phyloP scores from a whole-genome alignment of 2,888 invertebrate genomes.

The Meliscaeva auricollis region DNA sequence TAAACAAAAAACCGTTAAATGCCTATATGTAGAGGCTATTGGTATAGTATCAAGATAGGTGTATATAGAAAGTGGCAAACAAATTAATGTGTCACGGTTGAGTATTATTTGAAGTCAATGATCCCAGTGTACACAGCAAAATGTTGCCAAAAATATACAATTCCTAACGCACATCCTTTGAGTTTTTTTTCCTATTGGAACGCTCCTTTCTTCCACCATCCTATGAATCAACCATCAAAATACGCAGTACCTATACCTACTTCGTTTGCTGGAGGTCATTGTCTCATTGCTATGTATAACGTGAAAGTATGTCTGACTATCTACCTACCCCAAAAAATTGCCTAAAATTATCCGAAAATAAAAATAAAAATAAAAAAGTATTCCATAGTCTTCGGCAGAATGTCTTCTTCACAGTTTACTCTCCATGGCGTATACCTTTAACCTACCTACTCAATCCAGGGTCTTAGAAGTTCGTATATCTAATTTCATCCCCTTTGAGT shows the following conservation, averaged over 20 bases:
- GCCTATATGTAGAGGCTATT: too few species aligned
- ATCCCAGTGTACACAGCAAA: slow-evolving; percentile 50
- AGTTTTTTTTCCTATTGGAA: slow-evolving; percentile 12
- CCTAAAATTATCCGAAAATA: slow-evolving; percentile 51
- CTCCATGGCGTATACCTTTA: too few species aligned
- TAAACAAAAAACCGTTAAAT: too few species aligned
- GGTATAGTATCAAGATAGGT: too few species aligned
- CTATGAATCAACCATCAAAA: slow-evolving; percentile 37
- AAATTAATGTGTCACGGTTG: slow-evolving; percentile 54
- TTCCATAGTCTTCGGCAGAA: slow-evolving; percentile 24
- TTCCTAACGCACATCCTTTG: slow-evolving; percentile 65
- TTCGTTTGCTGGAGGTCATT: slow-evolving; percentile 55
- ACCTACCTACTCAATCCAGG: slow-evolving; percentile 17
- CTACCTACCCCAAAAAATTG: slow-evolving; percentile 62
- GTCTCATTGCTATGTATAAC: slow-evolving; percentile 30
- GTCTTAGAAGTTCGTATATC: slow-evolving; percentile 47
- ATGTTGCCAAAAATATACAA: slow-evolving; percentile 63
- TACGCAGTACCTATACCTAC: background rate
- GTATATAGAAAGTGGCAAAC: too few species aligned
- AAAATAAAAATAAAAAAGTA: slow-evolving; percentile 11
- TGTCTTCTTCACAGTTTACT: slow-evolving; percentile 35
- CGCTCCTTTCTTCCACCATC: background rate
- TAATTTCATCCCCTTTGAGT: slow-evolving; percentile 46
- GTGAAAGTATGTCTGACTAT: slow-evolving; percentile 48
- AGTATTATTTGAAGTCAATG: slow-evolving; percentile 64